phyloP scores from a whole-genome alignment of 1,140 invertebrate genomes.

The Vanessa atalanta region DNA sequence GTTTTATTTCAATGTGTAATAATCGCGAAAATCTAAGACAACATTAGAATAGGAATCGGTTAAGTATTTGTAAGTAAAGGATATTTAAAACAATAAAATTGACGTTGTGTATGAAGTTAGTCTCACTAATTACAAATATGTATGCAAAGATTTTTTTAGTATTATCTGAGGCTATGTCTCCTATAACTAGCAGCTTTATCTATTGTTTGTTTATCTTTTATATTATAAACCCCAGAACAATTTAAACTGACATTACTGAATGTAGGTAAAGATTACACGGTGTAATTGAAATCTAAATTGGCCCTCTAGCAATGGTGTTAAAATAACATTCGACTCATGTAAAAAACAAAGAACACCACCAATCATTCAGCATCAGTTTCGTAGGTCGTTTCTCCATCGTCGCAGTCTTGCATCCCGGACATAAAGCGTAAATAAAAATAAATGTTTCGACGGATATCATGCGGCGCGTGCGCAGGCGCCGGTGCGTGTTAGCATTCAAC shows the following conservation, averaged over 20 bases:
- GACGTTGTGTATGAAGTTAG: too few species aligned
- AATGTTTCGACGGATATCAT: conserved; percentile 66
- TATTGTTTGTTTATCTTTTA: neutral
- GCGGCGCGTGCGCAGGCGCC: conserved; percentile 61
- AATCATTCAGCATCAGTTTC: conserved; percentile 31
- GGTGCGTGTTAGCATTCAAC: conserved; percentile 66
- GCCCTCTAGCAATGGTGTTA: conserved; percentile 1
- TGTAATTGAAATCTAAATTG: conserved; percentile 18
- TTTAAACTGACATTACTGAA: neutral
- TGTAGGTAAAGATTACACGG: neutral
- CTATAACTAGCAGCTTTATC: neutral
- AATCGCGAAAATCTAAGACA: too few species aligned
- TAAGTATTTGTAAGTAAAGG: too few species aligned
- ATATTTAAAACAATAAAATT: too few species aligned
- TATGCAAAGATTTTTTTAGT: too few species aligned
- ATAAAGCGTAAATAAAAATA: conserved; percentile 72
- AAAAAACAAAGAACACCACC: conserved; percentile 22
- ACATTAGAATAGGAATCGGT: too few species aligned
- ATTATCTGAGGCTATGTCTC: too few species aligned
- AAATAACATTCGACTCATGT: conserved; percentile 7
- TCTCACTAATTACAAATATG: too few species aligned
- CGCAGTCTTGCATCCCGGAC: conserved; percentile 48
- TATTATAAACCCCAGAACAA: neutral
- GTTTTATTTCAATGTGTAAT: too few species aligned
- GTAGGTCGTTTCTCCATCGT: conserved; percentile 50